Evolutionary conservation across 37 sponge, comb jelly and placozoan genomes (phyloP), one percentile per base, ranked within the genome.

Genomic region (Ianthella basta): DNA sequence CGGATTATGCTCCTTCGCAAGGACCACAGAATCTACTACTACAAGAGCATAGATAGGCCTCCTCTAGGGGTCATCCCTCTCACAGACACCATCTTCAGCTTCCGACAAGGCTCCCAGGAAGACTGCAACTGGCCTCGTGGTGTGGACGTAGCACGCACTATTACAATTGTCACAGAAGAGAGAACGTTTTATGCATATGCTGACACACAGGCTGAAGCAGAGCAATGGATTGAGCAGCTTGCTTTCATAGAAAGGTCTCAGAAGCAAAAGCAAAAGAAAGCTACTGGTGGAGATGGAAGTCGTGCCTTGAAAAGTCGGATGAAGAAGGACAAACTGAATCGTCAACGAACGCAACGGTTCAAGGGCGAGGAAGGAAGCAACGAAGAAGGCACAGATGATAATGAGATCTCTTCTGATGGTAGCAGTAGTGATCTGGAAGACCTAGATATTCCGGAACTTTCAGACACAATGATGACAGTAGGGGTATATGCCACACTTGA

Each of bases 1-100:
- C 85, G 94, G 37, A 85, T 57, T 56, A 82, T 93, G 79, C 69
- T 89, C 4, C 86, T 93, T 1, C 60, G 60, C 59, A 82, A 80
- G 0, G 91, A 93, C 79, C 87, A 90, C 36, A 64, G 81, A 8
- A 81, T 93, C 65, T 83, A 87, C 61, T 93, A 93, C 82, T 93
- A 84, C 82, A 93, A 93, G 61, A 88, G 87, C 41, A 60, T 83
- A 8, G 38, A 65, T 34, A 93, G 89, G 55, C 40, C 55, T 19
- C 86, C 82, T 24, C 91, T 82, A 3, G 94, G 94, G 0, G 35
- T 29, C 25, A 89, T 93, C 4, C 72, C 88, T 0, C 72, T 93
- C 35, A 63, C 72, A 0, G 90, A 89, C 56, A 34, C 82, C 15
- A 36, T 65, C 60, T 89, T 93, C 78, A 77, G 44, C 15, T 77